These are phyloP conservation scores for Ammospiza nelsoni DNA, from an alignment of 2,113 vertebrate species.

Conservation along the genomic window DNA sequence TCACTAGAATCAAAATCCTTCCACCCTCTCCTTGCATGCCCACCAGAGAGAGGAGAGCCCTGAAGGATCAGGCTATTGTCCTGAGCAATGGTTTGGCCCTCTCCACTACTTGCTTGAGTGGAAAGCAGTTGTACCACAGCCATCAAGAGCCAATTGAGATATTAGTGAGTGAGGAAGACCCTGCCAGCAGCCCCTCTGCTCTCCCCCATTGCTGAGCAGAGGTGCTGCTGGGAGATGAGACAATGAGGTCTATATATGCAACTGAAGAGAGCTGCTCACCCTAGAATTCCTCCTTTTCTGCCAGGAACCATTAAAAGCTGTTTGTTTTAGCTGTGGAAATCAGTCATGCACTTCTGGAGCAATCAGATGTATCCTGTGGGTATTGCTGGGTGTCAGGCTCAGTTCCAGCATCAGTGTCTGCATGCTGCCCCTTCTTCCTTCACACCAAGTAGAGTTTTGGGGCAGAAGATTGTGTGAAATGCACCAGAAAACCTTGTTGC, in stretches of 20 bases:
- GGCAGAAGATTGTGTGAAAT: background rate
- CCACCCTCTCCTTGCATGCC: fast-evolving
- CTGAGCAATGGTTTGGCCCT: background rate
- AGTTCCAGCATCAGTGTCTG: background rate
- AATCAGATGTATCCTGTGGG: background rate
- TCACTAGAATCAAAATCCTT: background rate
- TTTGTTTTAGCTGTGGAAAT: background rate
- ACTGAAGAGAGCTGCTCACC: background rate
- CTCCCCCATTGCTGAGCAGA: background rate
- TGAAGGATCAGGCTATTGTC: background rate
- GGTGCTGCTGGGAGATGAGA: background rate
- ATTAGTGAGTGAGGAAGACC: background rate
- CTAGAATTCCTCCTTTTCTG: background rate
- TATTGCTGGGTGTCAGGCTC: background rate
- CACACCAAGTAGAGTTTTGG: background rate
- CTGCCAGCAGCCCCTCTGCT: background rate
- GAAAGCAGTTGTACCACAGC: background rate
- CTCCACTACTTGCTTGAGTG: fast-evolving
- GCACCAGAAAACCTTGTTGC: background rate
- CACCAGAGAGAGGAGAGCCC: background rate
- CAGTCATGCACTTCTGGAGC: background rate
- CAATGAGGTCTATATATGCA: background rate
- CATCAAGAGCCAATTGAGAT: background rate
- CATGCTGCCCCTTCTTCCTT: background rate
- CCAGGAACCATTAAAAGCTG: background rate